Conservation (phyloP, 2,113 vertebrate species). For the Pelvicachromis taeniatus region DNA sequence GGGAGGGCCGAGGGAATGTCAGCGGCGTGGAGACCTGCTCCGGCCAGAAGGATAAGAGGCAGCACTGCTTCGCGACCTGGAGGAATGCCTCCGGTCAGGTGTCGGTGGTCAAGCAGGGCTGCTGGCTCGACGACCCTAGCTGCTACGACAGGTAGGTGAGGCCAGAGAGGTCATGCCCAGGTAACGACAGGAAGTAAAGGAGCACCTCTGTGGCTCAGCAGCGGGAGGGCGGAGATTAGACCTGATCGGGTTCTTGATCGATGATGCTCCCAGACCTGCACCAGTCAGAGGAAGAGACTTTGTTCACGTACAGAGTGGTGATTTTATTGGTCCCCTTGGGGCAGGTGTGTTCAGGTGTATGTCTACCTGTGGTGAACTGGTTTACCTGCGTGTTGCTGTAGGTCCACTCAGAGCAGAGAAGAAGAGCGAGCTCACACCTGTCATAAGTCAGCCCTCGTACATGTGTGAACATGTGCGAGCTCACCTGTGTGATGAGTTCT, state of each 20-base stretch:
- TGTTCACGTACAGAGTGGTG: not conserved
- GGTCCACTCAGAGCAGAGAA: not conserved
- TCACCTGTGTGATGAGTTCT: not conserved
- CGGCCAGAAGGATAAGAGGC: constrained; percentile 86
- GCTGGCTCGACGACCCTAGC: constrained; percentile 93
- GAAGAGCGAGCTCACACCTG: not conserved
- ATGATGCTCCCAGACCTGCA: not conserved
- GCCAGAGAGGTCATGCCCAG: not conserved
- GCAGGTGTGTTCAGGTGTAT: not conserved
- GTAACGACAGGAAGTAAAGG: not conserved
- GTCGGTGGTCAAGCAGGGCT: constrained; percentile 90
- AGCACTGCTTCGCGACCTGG: constrained; percentile 94
- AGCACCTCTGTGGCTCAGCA: not conserved
- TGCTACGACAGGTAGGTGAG: constrained; percentile 85
- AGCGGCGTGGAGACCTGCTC: constrained; percentile 83
- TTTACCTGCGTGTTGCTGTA: not conserved
- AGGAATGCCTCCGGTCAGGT: constrained; percentile 89
- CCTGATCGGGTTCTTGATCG: not conserved
- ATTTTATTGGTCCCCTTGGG: not conserved
- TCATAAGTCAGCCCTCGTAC: not conserved
- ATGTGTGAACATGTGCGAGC: not conserved
- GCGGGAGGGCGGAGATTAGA: not conserved
- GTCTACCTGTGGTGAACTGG: not conserved
- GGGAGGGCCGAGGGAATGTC: constrained; percentile 78
- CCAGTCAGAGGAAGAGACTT: not conserved